These are phyloP conservation scores for Aythya baeri DNA, from an alignment of 2,113 vertebrate species.

Conservation along the genomic window DNA sequence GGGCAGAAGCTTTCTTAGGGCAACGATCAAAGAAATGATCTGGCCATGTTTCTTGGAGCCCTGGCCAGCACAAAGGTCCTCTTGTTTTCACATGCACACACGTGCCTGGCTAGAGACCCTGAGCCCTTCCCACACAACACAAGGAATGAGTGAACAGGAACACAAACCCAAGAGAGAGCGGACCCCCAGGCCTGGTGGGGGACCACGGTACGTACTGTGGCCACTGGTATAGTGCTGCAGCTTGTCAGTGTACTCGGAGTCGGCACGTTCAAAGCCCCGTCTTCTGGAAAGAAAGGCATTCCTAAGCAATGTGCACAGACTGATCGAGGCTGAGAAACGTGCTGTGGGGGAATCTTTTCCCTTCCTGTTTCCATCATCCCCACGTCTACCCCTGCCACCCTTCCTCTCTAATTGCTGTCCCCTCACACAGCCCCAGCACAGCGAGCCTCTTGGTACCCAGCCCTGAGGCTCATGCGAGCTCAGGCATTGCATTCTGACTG, in stretches of 20 bases:
- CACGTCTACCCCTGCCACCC: not conserved
- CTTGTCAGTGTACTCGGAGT: conserved; percentile 96
- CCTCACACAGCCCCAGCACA: not conserved
- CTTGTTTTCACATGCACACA: not conserved
- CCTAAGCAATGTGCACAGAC: conserved; percentile 41
- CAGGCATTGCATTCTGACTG: rapidly evolving
- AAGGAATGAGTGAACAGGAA: conserved; percentile 10
- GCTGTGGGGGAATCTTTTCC: not conserved
- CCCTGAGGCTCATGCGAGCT: not conserved
- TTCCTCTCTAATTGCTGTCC: rapidly evolving
- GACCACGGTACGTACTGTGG: conserved; percentile 87
- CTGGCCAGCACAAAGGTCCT: not conserved
- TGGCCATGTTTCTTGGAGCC: not conserved
- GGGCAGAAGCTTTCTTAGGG: not conserved
- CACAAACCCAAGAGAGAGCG: not conserved
- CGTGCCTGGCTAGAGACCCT: not conserved
- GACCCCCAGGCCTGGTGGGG: not conserved
- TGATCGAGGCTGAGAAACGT: rapidly evolving
- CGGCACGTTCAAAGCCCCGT: conserved; percentile 88
- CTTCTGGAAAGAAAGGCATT: conserved; percentile 89
- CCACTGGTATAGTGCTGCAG: conserved; percentile 97
- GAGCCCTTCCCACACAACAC: not conserved
- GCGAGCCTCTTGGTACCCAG: not conserved
- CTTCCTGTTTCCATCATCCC: not conserved
- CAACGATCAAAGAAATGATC: not conserved